Evolutionary conservation across 2,797 vertebrate species (phyloP), one percentile per base, ranked within the genome.

Genomic region (Acanthurus lineatus): DNA sequence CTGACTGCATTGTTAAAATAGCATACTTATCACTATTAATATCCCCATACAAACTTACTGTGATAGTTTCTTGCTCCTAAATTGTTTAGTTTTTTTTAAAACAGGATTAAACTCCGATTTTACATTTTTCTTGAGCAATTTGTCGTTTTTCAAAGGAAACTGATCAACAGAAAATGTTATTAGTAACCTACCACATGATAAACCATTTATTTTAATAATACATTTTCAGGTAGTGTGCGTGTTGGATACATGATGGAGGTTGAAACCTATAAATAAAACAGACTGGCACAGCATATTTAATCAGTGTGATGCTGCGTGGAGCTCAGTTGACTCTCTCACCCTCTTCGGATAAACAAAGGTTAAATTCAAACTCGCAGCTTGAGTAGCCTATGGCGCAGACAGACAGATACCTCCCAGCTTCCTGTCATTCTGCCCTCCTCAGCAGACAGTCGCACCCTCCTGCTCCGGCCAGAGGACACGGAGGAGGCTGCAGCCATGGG

Each of bases 401-500:
- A n/a, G 25, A 52, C 45, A 11, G 20, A 70, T 81, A 56, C 66
- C 59, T 54, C 40, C 49, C 2, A 1, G 77, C 80, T 83, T 87
- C 74, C 76, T 82, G 78, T 65, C 69, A 4, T 3, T 1, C 70
- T 82, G 48, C 62, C 25, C 64, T 56, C 42, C 68, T 52, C 79
- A 35, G 60, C 63, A 71, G 38, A 75, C 62, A 17, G 25, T 3
- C 59, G 35, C 81, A 61, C 69, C 54, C 49, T 60, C n/a, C 22
- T 3, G 20, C 58, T 53, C 49, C 69, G 9, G 16, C 19, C 53
- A 19, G 35, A 60, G 77, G 62, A 69, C 51, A 48, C 54, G 56
- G 42, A 68, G 20, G 0, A n/a, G 19, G 8, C 73, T 60, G 68
- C 58, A 82, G 72, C 44, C 32, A 83, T 85, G 88, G 83, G 53